Conservation (phyloP, 1,140 invertebrate genomes). For the Bombyx mandarina region DNA sequence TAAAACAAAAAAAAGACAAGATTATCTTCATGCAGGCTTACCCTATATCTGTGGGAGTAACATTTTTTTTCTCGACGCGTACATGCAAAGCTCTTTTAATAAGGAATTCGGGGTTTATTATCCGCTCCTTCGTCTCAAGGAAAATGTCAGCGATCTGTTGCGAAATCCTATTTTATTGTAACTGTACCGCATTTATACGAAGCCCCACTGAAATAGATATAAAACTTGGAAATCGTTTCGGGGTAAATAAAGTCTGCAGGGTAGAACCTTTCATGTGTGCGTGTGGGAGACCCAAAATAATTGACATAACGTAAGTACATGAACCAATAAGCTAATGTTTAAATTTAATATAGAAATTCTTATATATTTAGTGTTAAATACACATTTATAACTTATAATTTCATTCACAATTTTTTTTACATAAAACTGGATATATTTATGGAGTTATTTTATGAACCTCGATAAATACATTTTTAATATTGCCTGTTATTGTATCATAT, state of each 20-base stretch:
- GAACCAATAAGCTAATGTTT: too few relatives aligned
- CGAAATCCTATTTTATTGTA: conserved; percentile 67
- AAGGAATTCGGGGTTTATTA: conserved; percentile 50
- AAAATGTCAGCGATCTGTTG: conserved; percentile 66
- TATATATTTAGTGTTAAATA: too few relatives aligned
- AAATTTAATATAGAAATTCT: too few relatives aligned
- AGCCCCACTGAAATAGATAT: conserved; percentile 52
- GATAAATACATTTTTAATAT: too few relatives aligned
- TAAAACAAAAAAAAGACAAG: too few relatives aligned
- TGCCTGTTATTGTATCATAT: too few relatives aligned
- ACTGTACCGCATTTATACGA: conserved; percentile 62
- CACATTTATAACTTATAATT: neutral
- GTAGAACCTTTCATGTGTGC: conserved; percentile 28
- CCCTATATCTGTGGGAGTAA: neutral
- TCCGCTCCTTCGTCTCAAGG: conserved; percentile 48
- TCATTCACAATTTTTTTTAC: neutral
- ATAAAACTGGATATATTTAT: neutral
- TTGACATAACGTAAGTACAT: too few relatives aligned
- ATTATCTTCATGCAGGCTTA: too few relatives aligned
- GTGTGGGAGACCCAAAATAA: conserved; percentile 23
- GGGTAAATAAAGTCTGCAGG: conserved; percentile 59
- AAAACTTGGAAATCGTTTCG: conserved; percentile 56
- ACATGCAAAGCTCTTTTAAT: conserved; percentile 65
- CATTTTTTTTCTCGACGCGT: conserved; percentile 8
- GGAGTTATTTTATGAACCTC: too few relatives aligned